These are phyloP conservation scores for Brachionus asplanchnoidis DNA, from an alignment of 1,140 invertebrate genomes.

Conservation along the genomic window DNA sequence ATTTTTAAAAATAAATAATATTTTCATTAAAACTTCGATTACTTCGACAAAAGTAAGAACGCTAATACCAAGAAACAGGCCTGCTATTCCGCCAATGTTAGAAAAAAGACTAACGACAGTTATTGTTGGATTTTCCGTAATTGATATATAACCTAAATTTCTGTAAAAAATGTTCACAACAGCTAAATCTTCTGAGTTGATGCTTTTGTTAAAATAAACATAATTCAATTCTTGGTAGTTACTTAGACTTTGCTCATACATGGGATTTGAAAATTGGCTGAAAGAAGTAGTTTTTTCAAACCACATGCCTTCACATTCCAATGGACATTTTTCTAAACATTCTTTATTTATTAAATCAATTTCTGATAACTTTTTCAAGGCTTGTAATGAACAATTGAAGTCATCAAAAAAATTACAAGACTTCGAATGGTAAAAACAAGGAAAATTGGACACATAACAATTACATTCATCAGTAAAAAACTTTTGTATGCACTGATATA, in stretches of 20 bases:
- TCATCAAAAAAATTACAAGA: neutral
- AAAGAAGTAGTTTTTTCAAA: neutral
- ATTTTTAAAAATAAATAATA: neutral
- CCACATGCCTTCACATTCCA: neutral
- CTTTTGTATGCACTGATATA: neutral
- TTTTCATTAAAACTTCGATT: neutral
- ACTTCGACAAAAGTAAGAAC: constrained; percentile 2
- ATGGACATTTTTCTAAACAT: neutral
- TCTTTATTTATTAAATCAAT: neutral
- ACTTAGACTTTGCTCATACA: neutral
- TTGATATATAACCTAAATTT: neutral
- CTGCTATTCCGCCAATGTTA: neutral
- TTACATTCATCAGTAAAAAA: neutral
- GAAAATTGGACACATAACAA: neutral
- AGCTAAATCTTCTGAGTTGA: neutral
- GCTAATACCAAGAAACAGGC: neutral
- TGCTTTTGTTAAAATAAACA: neutral
- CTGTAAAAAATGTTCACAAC: neutral
- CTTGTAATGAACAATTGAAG: neutral
- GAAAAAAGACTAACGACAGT: neutral
- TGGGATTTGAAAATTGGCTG: neutral
- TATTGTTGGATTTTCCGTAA: neutral
- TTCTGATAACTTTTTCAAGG: too few species aligned
- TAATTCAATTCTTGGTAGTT: neutral
- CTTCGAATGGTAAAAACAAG: neutral